A percentile compares a stretch with the other conserved stretches of the same genome.
phyloP scores from a whole-genome alignment of 2,888 invertebrate genomes.

The Liodrosophila aerea region DNA sequence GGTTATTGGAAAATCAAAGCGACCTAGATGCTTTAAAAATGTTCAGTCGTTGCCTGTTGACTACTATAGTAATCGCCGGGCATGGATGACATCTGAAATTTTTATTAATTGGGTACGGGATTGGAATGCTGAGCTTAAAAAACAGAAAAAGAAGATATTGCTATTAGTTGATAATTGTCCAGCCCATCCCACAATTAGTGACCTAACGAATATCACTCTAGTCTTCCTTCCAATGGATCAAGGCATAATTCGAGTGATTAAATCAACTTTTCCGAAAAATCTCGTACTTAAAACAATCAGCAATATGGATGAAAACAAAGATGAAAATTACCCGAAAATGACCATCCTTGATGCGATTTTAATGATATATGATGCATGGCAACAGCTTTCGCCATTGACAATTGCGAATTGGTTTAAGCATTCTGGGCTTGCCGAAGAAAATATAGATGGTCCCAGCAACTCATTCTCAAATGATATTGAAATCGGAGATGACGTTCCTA shows the following conservation, averaged over 20 bases:
- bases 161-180: conserved; percentile 18
- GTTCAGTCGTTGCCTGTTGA: conserved; percentile 5
- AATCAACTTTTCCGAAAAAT: conserved; percentile 19
- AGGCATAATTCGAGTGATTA: conserved; percentile 16
- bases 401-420: conserved; percentile 18
- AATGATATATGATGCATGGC: conserved; percentile 17
- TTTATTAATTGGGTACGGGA: conserved; percentile 9
- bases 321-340: conserved; percentile 17
- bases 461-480: conserved; percentile 13
- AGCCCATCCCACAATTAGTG: conserved; percentile 11
- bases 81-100: conserved; percentile 15
- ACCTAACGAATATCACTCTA: conserved; percentile 15
- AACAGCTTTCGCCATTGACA: conserved; percentile 17
- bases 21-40: conserved; percentile 14
- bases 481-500: conserved; percentile 13
- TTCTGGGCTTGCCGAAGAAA: conserved; percentile 15
- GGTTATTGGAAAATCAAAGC: conserved; percentile 12
- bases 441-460: conserved; percentile 8
- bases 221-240: conserved; percentile 22
- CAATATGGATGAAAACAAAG: conserved; percentile 13
- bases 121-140: conserved; percentile 13
- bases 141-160: conserved; percentile 15
- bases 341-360: conserved; percentile 16
- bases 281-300: conserved; percentile 18
- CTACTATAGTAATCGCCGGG: conserved; percentile 14